Conservation (phyloP, 2,797 vertebrate species). For the Xenopus petersii region DNA sequence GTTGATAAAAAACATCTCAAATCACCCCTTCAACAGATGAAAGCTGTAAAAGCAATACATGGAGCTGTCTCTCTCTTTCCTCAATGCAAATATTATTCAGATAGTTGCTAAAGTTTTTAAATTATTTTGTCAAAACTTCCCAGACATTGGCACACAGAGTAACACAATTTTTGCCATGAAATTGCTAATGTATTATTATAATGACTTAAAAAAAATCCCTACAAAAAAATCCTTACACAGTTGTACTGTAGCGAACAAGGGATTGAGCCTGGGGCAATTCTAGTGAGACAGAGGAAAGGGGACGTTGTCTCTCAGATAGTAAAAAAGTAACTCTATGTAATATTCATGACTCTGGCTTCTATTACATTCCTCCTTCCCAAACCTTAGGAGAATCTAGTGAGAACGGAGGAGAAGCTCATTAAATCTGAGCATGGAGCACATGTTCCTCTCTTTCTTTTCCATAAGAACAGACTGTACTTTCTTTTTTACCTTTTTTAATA, state of each 20-base stretch:
- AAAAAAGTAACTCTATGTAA: constrained; percentile 37
- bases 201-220: constrained; percentile 7
- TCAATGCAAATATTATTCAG: no score
- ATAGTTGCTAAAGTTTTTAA: no score
- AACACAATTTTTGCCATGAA: no score
- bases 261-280: constrained; percentile 15
- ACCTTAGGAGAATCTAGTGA: constrained; percentile 18
- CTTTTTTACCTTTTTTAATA: constrained; percentile 29
- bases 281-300: constrained; percentile 10
- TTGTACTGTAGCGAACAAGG: background rate
- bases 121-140: no score
- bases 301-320: constrained; percentile 31
- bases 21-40: no score
- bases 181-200: background rate
- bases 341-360: constrained; percentile 37
- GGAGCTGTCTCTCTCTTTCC: no score
- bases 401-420: constrained; percentile 24
- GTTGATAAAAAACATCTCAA: no score
- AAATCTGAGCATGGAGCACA: constrained; percentile 1
- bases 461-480: constrained; percentile 12
- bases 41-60: no score
- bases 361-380: constrained; percentile 13
- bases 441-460: constrained; percentile 3
- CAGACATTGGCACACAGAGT: no score
- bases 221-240: background rate